These are phyloP conservation scores for Coccyzus lansbergi DNA, from an alignment of 2,797 vertebrate species.

Conservation along the genomic window DNA sequence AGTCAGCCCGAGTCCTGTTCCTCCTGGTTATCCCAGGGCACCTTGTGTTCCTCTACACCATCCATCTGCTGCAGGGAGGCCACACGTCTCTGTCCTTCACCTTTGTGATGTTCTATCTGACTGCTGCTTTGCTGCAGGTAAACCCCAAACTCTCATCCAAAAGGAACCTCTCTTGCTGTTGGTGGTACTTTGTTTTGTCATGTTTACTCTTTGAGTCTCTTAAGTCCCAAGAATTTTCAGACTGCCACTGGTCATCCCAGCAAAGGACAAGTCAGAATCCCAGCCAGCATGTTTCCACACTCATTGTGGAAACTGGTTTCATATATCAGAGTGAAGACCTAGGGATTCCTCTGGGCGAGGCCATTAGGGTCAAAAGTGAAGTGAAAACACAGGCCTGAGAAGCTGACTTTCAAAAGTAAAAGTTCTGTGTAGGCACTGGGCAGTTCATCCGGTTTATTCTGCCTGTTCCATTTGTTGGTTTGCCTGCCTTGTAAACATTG, in stretches of 20 bases:
- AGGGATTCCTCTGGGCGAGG: background rate
- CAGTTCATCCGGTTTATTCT: background rate
- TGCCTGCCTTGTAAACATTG: background rate
- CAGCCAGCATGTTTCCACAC: background rate
- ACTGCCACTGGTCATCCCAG: background rate
- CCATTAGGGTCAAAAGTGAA: background rate
- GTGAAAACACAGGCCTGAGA: background rate
- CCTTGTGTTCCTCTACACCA: conserved; percentile 89
- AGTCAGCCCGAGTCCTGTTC: conserved; percentile 90
- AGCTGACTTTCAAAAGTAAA: background rate
- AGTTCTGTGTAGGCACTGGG: background rate
- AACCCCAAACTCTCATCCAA: background rate
- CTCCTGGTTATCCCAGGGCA: conserved; percentile 92
- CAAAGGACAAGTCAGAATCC: background rate
- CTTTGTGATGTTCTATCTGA: conserved; percentile 88
- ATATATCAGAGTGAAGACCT: background rate
- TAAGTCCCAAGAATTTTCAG: background rate
- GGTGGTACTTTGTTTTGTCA: background rate
- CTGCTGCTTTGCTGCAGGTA: conserved; percentile 90
- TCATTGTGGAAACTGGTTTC: background rate
- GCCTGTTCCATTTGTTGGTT: background rate
- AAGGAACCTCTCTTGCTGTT: background rate
- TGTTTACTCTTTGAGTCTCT: background rate
- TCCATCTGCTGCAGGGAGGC: conserved; percentile 87
- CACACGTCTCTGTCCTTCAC: conserved; percentile 77